These are phyloP conservation scores for Cebus imitator DNA, from an alignment of 2,113 vertebrate genomes.

Conservation along the genomic window DNA sequence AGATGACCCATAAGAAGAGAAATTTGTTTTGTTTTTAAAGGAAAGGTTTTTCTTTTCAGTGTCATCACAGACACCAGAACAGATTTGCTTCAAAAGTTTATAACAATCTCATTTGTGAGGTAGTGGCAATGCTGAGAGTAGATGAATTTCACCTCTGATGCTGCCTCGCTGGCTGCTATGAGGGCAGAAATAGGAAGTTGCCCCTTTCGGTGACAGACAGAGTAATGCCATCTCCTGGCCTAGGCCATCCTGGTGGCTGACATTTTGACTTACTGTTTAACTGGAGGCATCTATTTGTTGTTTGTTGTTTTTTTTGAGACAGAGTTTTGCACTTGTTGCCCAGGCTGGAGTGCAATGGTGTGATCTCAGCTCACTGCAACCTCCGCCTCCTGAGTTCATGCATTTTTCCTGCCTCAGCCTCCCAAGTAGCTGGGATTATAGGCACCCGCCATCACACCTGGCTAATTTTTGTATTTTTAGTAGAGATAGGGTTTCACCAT, in stretches of 20 bases:
- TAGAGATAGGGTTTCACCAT: too few species aligned
- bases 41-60: neutral
- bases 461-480: too few species aligned
- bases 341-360: too few species aligned
- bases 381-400: too few species aligned
- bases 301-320: too few species aligned
- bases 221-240: neutral
- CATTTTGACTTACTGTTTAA: neutral
- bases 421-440: too few species aligned
- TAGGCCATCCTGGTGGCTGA: neutral
- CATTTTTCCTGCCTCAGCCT: too few species aligned
- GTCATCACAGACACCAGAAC: neutral
- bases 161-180: neutral
- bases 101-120: neutral
- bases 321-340: too few species aligned
- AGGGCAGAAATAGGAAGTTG: neutral
- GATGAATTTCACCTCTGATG: neutral
- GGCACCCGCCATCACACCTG: too few species aligned
- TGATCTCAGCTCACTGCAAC: too few species aligned
- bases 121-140: neutral
- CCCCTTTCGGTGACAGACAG: neutral
- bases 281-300: neutral
- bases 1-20: neutral
- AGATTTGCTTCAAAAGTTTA: neutral
- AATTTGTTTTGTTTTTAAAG: neutral